Base-by-base conservation (phyloP, 2,888 invertebrate genomes). In the Rambutsinella grinnellia region DNA sequence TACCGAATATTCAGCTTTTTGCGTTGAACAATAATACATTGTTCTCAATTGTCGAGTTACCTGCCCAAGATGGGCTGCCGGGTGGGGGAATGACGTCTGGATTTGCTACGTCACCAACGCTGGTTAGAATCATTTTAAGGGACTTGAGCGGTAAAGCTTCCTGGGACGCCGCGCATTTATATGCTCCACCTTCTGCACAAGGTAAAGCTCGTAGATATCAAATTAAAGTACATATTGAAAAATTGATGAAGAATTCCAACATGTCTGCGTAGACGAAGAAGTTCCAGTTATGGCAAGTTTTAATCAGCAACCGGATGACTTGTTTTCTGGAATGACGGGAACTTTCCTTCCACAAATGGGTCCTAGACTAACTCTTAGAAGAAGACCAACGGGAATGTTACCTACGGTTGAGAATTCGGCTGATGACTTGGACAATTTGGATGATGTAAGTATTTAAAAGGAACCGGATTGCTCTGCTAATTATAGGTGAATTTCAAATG, bases 121-220 rank as follows among this genome's bases (percentile, higher is more conserved):
- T 93, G 89, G 94, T 95, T 68, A 90, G 98, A 44, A 92, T 97
- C 23, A 88, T 98, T 15, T 88, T 97, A 76, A 90, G 98, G 8
- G 97, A 97, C 88, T 89, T 97, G 68, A 93, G 94, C 28, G 97
- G 98, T 60, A 98, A 97, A 88, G 94, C 95, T 61, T 95, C 95
- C 84, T 98, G 98, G 97, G 97, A 98, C 87, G 95, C 95, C 47
- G 94, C 96, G 0, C 93, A 96, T 75, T 89, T 98, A 0, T 95
- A 95, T 87, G 87, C 84, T 8, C 80, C 81, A 26, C 53, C 76
- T 0, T 1, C 68, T 28, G 66, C 76, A 24, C 63, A 76, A 57
- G 76, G 68, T 69, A 49, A 49, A 21, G n/a, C n/a, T n/a, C n/a
- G n/a, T n/a, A n/a, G n/a, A n/a, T n/a, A n/a, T n/a, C n/a, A n/a